Evolutionary conservation across 2,797 vertebrate species (phyloP).

Genomic region (Anableps anableps): DNA sequence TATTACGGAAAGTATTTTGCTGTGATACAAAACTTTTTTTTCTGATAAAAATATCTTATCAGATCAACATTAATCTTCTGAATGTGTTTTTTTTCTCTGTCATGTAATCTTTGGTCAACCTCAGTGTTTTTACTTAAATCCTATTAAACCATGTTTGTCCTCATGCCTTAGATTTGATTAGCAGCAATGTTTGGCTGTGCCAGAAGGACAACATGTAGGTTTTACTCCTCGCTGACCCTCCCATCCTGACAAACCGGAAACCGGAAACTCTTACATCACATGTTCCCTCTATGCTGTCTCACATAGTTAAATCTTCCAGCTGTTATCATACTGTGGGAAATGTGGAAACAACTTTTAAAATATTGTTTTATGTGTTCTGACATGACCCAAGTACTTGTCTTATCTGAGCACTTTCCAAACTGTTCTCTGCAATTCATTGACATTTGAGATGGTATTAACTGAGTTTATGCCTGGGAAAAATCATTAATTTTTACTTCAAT

Average conservation of each 20-base stretch:
- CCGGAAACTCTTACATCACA: slow-evolving; percentile 38
- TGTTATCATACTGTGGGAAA: slow-evolving; percentile 30
- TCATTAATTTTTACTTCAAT: not conserved
- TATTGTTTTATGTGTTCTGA: slow-evolving; percentile 21
- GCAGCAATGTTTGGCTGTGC: slow-evolving; percentile 5
- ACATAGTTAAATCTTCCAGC: slow-evolving; percentile 24
- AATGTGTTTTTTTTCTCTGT: not conserved
- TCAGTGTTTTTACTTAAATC: not conserved
- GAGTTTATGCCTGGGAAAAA: not conserved
- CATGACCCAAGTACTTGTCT: not conserved
- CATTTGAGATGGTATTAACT: not conserved
- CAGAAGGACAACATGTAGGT: slow-evolving; percentile 16
- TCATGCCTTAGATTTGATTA: slow-evolving; percentile 1
- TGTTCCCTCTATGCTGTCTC: slow-evolving; percentile 19
- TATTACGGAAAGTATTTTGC: slow-evolving; percentile 1
- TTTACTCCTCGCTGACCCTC: slow-evolving; percentile 21
- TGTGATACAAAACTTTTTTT: slow-evolving; percentile 2
- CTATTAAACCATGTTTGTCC: not conserved
- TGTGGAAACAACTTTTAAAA: slow-evolving; percentile 4
- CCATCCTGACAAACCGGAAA: slow-evolving; percentile 47
- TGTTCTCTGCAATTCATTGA: no score
- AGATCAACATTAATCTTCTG: slow-evolving; percentile 3
- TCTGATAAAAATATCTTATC: slow-evolving; percentile 9
- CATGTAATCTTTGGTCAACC: not conserved
- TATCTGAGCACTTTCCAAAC: slow-evolving; percentile 2